These are phyloP conservation scores for Lypha dubia DNA, from an alignment of 2,888 invertebrate genomes.

Conservation along the genomic window DNA sequence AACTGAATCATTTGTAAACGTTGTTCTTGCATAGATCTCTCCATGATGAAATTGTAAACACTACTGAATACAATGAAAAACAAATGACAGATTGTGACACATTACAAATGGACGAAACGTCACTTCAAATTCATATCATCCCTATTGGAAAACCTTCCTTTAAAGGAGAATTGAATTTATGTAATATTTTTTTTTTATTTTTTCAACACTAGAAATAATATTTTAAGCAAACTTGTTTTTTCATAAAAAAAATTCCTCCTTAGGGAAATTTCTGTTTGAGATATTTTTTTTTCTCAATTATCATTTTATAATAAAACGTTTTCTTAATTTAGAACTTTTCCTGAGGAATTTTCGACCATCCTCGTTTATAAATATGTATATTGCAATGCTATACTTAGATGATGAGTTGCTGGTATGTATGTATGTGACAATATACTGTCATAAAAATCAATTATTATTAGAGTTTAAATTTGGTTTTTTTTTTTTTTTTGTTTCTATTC, in stretches of 20 bases:
- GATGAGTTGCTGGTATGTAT: conserved; percentile 45
- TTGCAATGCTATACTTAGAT: not conserved
- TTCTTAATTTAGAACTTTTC: not conserved
- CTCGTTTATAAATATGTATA: not conserved
- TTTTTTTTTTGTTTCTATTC: not conserved
- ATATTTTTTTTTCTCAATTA: not conserved
- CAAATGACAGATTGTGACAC: too few relatives aligned
- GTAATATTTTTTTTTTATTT: not conserved
- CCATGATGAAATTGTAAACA: too few relatives aligned
- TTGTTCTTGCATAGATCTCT: too few relatives aligned
- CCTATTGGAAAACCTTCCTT: too few relatives aligned
- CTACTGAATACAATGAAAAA: too few relatives aligned
- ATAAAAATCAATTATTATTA: conserved; percentile 72
- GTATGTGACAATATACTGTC: conserved; percentile 60
- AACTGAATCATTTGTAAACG: too few relatives aligned
- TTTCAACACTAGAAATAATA: not conserved
- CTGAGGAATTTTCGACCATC: not conserved
- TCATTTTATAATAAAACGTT: too few relatives aligned
- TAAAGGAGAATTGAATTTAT: not conserved
- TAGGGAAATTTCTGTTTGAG: too few relatives aligned
- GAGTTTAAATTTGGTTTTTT: conserved; percentile 53
- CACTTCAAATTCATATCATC: too few relatives aligned
- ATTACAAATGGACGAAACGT: too few relatives aligned
- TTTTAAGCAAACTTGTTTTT: too few relatives aligned
- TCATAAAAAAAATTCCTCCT: too few relatives aligned